Base-by-base conservation (phyloP, 2,888 invertebrate genomes). In the Ichneumon xanthorius region DNA sequence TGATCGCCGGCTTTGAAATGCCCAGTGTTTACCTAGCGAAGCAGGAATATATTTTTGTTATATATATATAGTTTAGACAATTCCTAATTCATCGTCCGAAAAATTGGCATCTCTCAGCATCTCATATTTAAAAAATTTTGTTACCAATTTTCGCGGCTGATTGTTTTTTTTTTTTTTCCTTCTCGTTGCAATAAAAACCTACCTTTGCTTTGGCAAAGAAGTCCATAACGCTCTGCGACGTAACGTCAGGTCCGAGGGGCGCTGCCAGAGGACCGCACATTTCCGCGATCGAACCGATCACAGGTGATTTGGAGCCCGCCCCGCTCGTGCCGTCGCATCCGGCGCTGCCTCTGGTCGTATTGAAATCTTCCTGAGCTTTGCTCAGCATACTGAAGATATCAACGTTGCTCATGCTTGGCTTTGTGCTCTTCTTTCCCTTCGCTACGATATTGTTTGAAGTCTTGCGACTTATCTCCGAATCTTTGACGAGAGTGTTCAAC, bases 331-430 rank as follows among this genome's bases (percentile, higher is more conserved):
- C 87, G 14, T 81, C 83, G 1, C 75, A 76, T 91, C 53, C 92
- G 89, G 67, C 94, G 92, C 58, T 96, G 92, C 77, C 93, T 93
- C 85, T 95, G 92, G 86, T 96, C 68, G 95, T 96, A 93, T 97
- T 97, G 92, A 97, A 98, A 92, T 98, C 97, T 92, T 98, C 97
- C 92, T 98, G 98, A 5, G 98, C 98, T 94, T 97, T 97, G 80
- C 97, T 97, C 85, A 98, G 94, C 97, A 98, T 97, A 91, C 97
- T 97, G 93, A 98, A 97, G 93, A 97, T 97, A 91, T 97, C 97
- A 30, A 96, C 95, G 75, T 92, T 94, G 82, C 90, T 93, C n/a
- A 89, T 67, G 76, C 86, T 89, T 58, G 48, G 22, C 58, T 85
- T 87, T 67, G 70, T 67, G 40, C 68, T 72, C 63, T 67, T 84